Evolutionary conservation across 2,888 invertebrate species (phyloP), one percentile per base, ranked within the genome.

Genomic region (Andrena marginata): DNA sequence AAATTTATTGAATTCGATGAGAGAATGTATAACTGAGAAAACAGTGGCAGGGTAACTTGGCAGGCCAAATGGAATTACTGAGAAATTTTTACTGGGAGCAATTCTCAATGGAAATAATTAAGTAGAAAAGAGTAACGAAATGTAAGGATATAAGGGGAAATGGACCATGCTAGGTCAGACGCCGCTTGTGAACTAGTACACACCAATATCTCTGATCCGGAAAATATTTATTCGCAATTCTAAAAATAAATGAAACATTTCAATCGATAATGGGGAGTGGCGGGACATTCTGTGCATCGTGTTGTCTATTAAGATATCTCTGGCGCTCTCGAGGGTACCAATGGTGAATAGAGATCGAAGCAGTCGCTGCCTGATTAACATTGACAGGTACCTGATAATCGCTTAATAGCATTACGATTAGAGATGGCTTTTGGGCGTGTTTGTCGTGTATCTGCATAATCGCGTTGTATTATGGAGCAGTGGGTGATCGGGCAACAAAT

Each of bases 321-420:
- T 26, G 42, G 42, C 54, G 3, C 16, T 20, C 54, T 42, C 20
- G 23, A 64, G 16, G 56, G n/a, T 16, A 33, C 4, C 29, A 16
- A 8, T 33, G 16, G 26, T 35, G 26, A 26, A 29, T 48, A 60
- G 26, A 33, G 31, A 51, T 59, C 26, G 49, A 35, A 63, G 59
- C 48, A 77, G 69, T 64, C 63, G 33, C 35, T 69, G 29, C 51
- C 33, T 70, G 80, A 80, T 70, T 71, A 65, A 35, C 59, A 60
- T 10, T 23, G 49, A 16, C 42, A 8, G 35, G 71, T 49, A 33
- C 65, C 59, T 71, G 80, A 65, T 69, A 78, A 80, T 71, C 70
- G 51, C 49, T 48, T 80, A 80, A 80, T 76, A 80, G 59, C 60
- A 71, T 77, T 77, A 65, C 59, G 63, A 77, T 70, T 59, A 23